phyloP scores from a whole-genome alignment of 2,797 vertebrate species.

The Tinamus major region DNA sequence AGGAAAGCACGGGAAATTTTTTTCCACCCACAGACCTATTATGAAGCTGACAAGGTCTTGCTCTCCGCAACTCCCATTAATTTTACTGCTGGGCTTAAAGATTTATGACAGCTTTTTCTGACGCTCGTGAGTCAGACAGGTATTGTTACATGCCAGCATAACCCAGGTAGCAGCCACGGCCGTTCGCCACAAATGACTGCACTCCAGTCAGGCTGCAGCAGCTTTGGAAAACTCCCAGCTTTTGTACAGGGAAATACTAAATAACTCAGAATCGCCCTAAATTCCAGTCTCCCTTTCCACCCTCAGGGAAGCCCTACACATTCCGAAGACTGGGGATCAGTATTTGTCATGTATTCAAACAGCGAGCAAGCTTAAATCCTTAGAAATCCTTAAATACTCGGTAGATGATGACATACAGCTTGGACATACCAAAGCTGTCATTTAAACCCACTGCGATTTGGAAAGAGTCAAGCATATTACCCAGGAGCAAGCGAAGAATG shows the following conservation, averaged over 20 bases:
- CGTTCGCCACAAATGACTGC: slow-evolving; percentile 52
- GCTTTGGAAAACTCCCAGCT: slow-evolving; percentile 55
- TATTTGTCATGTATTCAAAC: neutral
- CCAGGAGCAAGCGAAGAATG: neutral
- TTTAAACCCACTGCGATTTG: slow-evolving; percentile 11
- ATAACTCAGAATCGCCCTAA: slow-evolving; percentile 49
- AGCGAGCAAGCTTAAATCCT: slow-evolving; percentile 36
- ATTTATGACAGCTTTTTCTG: slow-evolving; percentile 71
- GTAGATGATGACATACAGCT: slow-evolving; percentile 37
- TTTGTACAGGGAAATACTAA: slow-evolving; percentile 65
- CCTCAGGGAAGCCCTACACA: slow-evolving; percentile 61
- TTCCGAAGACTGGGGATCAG: slow-evolving; percentile 61
- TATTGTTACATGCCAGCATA: slow-evolving; percentile 53
- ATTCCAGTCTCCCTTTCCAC: slow-evolving; percentile 75
- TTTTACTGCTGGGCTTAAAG: slow-evolving; percentile 63
- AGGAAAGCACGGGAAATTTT: slow-evolving; percentile 46
- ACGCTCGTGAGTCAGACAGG: slow-evolving; percentile 51
- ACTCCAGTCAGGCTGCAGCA: slow-evolving; percentile 3
- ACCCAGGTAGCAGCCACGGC: slow-evolving; percentile 23
- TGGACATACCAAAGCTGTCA: slow-evolving; percentile 11
- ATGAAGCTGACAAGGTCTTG: slow-evolving; percentile 62
- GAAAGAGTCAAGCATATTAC: slow-evolving; percentile 15
- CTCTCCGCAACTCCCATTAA: slow-evolving; percentile 54
- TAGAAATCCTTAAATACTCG: slow-evolving; percentile 49
- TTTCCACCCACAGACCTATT: slow-evolving; percentile 43